These are phyloP conservation scores for Erythrocebus patas DNA, from an alignment of 2,113 vertebrate genomes.

Conservation along the genomic window DNA sequence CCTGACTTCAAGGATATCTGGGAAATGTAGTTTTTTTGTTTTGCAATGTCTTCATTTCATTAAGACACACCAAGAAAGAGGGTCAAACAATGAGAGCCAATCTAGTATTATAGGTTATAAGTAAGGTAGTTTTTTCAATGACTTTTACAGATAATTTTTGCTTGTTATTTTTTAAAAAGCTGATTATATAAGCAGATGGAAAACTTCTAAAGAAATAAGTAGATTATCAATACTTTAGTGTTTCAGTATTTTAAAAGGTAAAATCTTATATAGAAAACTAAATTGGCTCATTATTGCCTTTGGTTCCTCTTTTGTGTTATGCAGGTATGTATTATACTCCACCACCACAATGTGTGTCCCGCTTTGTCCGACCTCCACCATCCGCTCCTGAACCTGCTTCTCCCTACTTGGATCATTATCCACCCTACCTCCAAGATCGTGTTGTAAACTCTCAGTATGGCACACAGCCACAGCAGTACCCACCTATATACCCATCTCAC, in stretches of 20 bases:
- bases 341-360: slow-evolving; percentile 88
- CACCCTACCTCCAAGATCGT: slow-evolving; percentile 91
- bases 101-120: neutral
- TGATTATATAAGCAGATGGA: neutral
- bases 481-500: slow-evolving; percentile 90
- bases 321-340: slow-evolving; percentile 93
- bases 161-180: slow-evolving; percentile 18
- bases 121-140: neutral
- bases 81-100: neutral
- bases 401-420: slow-evolving; percentile 92
- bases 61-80: neutral
- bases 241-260: neutral
- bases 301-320: neutral
- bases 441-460: slow-evolving; percentile 87
- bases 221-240: neutral
- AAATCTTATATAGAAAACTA: neutral
- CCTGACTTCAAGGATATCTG: neutral
- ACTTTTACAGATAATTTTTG: slow-evolving; percentile 5
- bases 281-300: neutral
- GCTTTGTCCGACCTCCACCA: slow-evolving; percentile 87
- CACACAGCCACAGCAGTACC: slow-evolving; percentile 88
- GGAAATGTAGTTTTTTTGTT: neutral
- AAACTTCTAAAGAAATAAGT: neutral
- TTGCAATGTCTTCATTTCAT: neutral
- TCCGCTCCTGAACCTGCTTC: slow-evolving; percentile 86